Base-by-base conservation (phyloP, 2,888 invertebrate genomes). In the Ernsta delagoae region DNA sequence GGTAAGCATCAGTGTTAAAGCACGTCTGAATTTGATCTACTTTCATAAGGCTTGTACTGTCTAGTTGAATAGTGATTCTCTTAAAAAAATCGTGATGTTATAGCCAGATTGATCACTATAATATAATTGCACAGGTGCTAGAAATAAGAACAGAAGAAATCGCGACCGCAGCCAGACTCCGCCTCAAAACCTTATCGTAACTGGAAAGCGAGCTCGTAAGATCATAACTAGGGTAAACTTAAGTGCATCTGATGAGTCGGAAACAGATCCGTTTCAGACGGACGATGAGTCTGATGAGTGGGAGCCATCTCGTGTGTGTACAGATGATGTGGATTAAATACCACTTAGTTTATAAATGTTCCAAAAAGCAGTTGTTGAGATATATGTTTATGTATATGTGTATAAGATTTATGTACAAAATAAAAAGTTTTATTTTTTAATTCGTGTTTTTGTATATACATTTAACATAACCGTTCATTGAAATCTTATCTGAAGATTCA, bases 211-310 rank as follows among this genome's bases (percentile, higher is more conserved):
- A 72, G 68, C 59, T 9, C 79, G 90, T 39, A 88, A 82, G 71
- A 70, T 78, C 0, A 65, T 88, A 1, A 72, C 71, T 1, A 79
- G 75, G 41, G 74, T 76, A 8, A 70, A 62, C 12, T 85, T 78
- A 78, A 79, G 77, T 39, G 84, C 76, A 6, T 82, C 82, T 0
- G 91, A 87, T 4, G 88, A 87, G 45, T 79, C 83, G 41, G 88
- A 88, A 7, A 81, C 82, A 4, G 94, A 94, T 74, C 94, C 94
- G 0, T 94, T 86, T 71, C 75, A 80, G 8, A 91, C 93, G 1
- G 94, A 94, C 59, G 94, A 94, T 61, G 90, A 85, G 1, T 91
- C 91, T 0, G 94, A 94, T 53, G 36, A 36, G 36, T 94, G 94
- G 89, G 76, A 83, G 34, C 94, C 94, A 4, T 69, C 63, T 6